Evolutionary conservation across 2,797 vertebrate genomes (phyloP).

Genomic region (Betta splendens): DNA sequence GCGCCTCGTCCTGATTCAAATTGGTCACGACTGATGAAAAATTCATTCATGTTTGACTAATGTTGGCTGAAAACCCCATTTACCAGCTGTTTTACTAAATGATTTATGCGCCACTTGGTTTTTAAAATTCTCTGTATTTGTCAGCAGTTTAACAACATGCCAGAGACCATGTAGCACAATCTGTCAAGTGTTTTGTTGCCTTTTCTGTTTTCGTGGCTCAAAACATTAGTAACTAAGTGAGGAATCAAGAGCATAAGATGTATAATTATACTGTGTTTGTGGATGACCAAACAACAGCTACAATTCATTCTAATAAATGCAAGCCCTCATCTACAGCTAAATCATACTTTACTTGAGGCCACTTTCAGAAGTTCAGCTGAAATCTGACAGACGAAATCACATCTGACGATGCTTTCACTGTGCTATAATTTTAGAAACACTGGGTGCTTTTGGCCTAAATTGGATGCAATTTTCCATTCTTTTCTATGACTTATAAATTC

Average conservation of each 20-base stretch:
- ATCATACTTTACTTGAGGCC: neutral
- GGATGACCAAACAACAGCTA: neutral
- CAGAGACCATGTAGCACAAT: no score
- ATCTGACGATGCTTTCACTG: slow-evolving; percentile 36
- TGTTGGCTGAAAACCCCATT: no score
- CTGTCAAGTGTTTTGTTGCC: neutral
- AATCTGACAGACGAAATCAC: slow-evolving; percentile 17
- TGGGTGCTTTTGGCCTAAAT: slow-evolving; percentile 25
- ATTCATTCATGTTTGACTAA: no score
- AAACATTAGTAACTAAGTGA: neutral
- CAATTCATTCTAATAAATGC: no score
- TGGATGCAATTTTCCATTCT: slow-evolving; percentile 26
- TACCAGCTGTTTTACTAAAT: no score
- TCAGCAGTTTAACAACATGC: no score
- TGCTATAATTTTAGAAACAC: slow-evolving; percentile 35
- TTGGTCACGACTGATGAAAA: no score
- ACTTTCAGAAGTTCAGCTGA: slow-evolving; percentile 8
- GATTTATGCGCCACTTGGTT: no score
- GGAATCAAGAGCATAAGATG: neutral
- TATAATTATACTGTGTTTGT: neutral
- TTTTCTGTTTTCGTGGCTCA: neutral
- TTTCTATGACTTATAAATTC: slow-evolving; percentile 39
- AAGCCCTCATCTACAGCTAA: neutral
- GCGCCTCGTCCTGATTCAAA: no score
- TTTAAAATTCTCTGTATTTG: no score